A percentile compares a stretch with the other conserved stretches of the same genome.
phyloP scores from a whole-genome alignment of 1,140 invertebrate species.

The Neodiprion pinetum region DNA sequence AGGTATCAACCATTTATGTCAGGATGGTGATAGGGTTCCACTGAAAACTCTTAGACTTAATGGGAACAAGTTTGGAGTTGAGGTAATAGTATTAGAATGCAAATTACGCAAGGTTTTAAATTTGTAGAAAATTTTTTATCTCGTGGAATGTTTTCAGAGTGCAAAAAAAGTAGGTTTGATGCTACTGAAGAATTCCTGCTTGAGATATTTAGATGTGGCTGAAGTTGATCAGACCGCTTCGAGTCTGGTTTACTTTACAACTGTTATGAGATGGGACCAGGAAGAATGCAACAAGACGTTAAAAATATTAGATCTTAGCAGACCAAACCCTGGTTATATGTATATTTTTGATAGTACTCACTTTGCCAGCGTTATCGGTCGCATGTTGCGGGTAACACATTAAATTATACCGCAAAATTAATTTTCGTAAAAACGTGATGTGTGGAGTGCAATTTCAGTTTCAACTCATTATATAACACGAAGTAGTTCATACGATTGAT shows the following conservation, averaged over 20 bases:
- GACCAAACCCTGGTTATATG: conserved; percentile 56
- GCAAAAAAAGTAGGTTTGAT: conserved; percentile 60
- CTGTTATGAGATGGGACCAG: conserved; percentile 54
- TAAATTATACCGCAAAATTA: not conserved
- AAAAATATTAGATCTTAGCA: conserved; percentile 65
- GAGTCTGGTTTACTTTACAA: conserved; percentile 60
- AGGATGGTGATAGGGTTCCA: conserved; percentile 51
- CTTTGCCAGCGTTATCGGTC: conserved; percentile 44
- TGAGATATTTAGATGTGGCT: conserved; percentile 63
- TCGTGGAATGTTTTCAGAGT: conserved; percentile 44
- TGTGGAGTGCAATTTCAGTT: no score
- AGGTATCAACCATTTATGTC: conserved; percentile 52
- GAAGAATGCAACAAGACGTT: conserved; percentile 49
- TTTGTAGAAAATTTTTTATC: not conserved
- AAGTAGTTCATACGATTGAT: not conserved
- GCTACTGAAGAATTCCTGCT: conserved; percentile 53
- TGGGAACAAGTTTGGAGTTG: conserved; percentile 62
- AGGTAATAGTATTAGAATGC: conserved; percentile 36
- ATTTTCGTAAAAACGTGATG: no score
- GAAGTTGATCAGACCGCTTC: conserved; percentile 62
- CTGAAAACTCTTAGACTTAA: conserved; percentile 61
- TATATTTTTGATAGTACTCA: conserved; percentile 41
- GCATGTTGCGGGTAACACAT: conserved; percentile 46
- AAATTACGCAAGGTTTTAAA: conserved; percentile 10
- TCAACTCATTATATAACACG: no score